A percentile compares a stretch with the other conserved stretches of the same genome.
These are phyloP conservation scores for Orthonyx spaldingii DNA, from an alignment of 2,113 vertebrate species.

Conservation along the genomic window DNA sequence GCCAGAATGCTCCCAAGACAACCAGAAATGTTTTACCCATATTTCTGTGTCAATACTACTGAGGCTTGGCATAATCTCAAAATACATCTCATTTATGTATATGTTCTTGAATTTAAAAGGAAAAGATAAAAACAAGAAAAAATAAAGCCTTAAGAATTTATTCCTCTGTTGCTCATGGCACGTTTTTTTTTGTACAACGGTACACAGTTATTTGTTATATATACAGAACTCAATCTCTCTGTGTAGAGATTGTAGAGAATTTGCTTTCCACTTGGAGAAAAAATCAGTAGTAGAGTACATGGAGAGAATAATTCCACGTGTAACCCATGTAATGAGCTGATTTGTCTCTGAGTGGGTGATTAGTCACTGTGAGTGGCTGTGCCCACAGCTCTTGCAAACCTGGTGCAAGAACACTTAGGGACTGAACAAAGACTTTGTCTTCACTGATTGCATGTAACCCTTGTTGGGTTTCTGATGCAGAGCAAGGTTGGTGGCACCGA, in stretches of 20 bases:
- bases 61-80: background rate
- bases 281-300: background rate
- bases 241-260: background rate
- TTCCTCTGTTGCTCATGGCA: accelerated
- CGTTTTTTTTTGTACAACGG: background rate
- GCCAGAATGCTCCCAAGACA: background rate
- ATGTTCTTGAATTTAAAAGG: background rate
- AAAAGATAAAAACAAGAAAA: background rate
- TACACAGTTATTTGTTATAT: background rate
- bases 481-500: background rate
- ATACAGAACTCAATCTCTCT: background rate
- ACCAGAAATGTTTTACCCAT: background rate
- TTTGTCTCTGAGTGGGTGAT: background rate
- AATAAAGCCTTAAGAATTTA: background rate
- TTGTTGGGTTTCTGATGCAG: background rate
- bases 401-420: background rate
- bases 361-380: background rate
- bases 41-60: background rate
- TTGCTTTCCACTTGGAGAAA: background rate
- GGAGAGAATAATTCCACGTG: background rate
- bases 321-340: background rate
- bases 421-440: background rate
- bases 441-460: background rate
- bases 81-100: background rate
- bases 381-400: background rate